Evolutionary conservation across 2,113 vertebrate genomes (phyloP), one percentile per base, ranked within the genome.

Genomic region (Perca fluviatilis): DNA sequence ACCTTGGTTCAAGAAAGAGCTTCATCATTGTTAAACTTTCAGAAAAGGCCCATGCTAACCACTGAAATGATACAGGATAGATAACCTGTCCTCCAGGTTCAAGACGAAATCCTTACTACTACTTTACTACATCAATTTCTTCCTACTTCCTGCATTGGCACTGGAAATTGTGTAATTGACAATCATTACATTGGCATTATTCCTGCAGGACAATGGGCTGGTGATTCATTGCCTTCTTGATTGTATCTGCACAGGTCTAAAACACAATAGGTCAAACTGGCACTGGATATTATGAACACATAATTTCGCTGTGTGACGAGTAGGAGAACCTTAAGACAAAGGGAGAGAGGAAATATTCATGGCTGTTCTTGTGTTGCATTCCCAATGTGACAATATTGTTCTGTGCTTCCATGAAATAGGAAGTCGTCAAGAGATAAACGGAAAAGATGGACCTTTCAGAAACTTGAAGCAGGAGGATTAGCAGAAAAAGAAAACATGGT

Each of bases 401-500:
- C 50, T 43, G 51, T 50, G 15, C 21, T 56, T 65, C 40, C 18
- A 27, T 30, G 21, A 10, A n/a, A 64, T 2, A 11, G 46, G 3
- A 49, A 30, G 53, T 49, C 30, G 47, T 40, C 30, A 21, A 19
- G 25, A 80, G 2, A 77, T 51, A 46, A 68, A 75, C 33, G 40
- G 18, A 16, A 56, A 51, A 58, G 25, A 43, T 3, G 4, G 3
- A 43, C 18, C 46, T 13, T 71, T 68, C 30, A 49, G 49, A 14
- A 61, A 25, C 16, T 57, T 18, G 36, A 87, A 77, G 61, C 50
- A 76, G 72, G 73, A 57, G 43, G 62, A 40, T 75, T 0, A 51
- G 11, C 43, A 75, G 13, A 72, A 65, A 72, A 67, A n/a, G 19
- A 78, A 72, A 84, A 71, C 36, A 56, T 6, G 36, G 6, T 65